A percentile compares a stretch with the other conserved stretches of the same genome.
Conservation (phyloP, 2,797 vertebrate species). For the Miichthys miiuy region DNA sequence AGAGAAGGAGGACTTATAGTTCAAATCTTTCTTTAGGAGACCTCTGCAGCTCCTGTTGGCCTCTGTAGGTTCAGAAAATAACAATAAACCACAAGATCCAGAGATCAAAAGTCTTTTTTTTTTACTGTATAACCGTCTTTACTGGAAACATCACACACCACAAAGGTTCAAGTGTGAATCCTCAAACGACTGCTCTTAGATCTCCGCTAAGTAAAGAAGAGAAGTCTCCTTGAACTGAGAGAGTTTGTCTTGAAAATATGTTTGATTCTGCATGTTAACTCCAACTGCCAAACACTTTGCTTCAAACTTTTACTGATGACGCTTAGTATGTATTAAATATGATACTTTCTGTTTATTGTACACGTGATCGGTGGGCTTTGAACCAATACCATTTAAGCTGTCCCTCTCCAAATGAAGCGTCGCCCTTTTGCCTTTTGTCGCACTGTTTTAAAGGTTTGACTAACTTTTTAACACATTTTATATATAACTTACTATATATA, state of each 20-base stretch:
- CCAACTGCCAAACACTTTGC: no score
- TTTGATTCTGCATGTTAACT: neutral
- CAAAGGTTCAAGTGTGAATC: constrained; percentile 31
- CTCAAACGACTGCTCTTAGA: constrained; percentile 28
- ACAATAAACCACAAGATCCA: constrained; percentile 28
- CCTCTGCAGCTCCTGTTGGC: constrained; percentile 20
- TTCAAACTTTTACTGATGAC: neutral
- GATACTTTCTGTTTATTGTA: neutral
- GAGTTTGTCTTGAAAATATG: neutral
- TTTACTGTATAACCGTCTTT: constrained; percentile 30
- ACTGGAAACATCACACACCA: constrained; percentile 39
- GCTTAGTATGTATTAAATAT: neutral
- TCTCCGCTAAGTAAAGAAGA: constrained; percentile 31
- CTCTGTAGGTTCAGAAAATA: constrained; percentile 32
- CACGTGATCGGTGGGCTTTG: no score
- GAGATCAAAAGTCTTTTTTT: constrained; percentile 53
- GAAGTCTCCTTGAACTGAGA: neutral
- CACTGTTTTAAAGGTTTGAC: no score
- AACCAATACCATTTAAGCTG: no score
- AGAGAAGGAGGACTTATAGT: constrained; percentile 18
- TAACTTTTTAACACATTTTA: no score
- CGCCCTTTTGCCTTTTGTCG: no score
- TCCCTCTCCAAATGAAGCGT: no score
- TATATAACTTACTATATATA: no score
- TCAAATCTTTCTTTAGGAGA: constrained; percentile 45